Evolutionary conservation across 2,888 invertebrate species (phyloP), one percentile per base, ranked within the genome.

Genomic region (Dione juno): DNA sequence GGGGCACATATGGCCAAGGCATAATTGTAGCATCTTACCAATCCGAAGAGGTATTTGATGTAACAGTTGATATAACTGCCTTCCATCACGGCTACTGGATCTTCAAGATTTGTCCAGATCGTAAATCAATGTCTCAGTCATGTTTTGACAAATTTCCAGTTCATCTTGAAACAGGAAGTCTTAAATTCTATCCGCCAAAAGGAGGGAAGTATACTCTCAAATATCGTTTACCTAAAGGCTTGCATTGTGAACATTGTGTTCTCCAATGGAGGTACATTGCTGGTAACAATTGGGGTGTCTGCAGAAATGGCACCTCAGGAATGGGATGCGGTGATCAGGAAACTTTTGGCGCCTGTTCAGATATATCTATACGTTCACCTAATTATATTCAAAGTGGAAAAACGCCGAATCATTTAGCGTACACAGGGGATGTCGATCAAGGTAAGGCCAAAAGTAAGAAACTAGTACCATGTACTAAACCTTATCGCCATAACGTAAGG

Each of bases 301-400:
- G 96, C 78, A 87, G 86, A 0, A 95, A 96, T 80, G 96, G 96
- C 0, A 94, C 94, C 45, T 95, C 95, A 53, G 96, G 95, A 0
- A 94, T 97, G 0, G 97, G 98, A 0, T 98, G 97, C 80, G 97
- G 97, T 0, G 95, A 96, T 1, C 97, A 98, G 84, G 98, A 98
- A 84, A 96, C 96, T 77, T 97, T 97, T 81, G 94, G 97, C 1
- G 96, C 96, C 0, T 97, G 97, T 78, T 95, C 97, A 0, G 97
- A 98, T 80, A 95, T 97, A 43, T 84, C 95, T 8, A 95, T 97
- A 40, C 94, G 94, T 2, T 93, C 94, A 59, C 86, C 88, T 67
- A 65, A 57, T 28, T 67, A 67, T 19, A 40, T 66, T 10, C 82
- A 85, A 21, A 92, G 90, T 59, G 53, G 80, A n/a, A 53, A 50